Evolutionary conservation across 53 echinoderm and acorn worm species (phyloP).

Genomic region (Echinarachnius parma): DNA sequence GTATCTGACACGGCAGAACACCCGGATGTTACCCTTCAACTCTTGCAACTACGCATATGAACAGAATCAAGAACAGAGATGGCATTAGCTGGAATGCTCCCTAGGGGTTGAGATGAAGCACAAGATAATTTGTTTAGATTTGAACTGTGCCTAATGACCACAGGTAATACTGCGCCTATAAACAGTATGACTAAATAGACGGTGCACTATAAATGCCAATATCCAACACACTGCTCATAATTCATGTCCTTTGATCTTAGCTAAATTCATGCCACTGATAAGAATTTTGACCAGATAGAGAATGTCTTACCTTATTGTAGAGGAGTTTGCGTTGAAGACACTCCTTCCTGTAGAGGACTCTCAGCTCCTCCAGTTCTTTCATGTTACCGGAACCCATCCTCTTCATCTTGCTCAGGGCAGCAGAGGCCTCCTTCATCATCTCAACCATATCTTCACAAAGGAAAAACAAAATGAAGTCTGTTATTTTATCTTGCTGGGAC

Average conservation of each 20-base stretch:
- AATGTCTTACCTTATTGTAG: conserved; percentile 91
- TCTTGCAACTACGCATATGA: conserved; percentile 85
- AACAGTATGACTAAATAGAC: no score
- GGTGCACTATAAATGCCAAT: no score
- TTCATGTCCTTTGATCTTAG: no score
- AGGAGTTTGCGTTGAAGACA: conserved; percentile 91
- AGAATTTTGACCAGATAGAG: background rate
- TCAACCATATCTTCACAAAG: conserved; percentile 81
- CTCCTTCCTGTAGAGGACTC: conserved; percentile 93
- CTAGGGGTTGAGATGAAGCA: no score
- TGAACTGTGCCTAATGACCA: no score
- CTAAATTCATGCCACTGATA: background rate
- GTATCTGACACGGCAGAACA: conserved; percentile 84
- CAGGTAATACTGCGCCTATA: no score
- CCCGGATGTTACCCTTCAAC: conserved; percentile 89
- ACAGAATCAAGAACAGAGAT: no score
- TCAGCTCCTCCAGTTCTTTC: conserved; percentile 75
- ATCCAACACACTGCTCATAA: no score
- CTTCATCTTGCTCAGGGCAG: conserved; percentile 76
- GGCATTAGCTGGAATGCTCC: no score
- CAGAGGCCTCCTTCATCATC: conserved; percentile 58
- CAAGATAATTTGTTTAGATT: no score
- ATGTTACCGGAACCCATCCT: conserved; percentile 68
- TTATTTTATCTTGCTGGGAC: no score
- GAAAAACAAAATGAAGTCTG: no score